Evolutionary conservation across 2,113 vertebrate species (phyloP), one percentile per base, ranked within the genome.

Genomic region (Oenanthe melanoleuca): DNA sequence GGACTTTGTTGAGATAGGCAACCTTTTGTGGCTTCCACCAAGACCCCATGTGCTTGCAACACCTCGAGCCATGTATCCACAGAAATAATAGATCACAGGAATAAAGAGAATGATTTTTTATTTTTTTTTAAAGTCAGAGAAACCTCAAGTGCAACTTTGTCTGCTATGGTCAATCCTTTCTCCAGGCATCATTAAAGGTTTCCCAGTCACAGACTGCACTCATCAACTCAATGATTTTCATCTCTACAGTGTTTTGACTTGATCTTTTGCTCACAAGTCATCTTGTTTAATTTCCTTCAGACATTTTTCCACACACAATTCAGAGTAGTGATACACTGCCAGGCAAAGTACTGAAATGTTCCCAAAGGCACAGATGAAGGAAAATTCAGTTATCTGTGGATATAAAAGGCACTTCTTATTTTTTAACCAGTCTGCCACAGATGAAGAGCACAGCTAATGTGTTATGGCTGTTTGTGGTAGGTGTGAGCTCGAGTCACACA

Each of bases 241-340:
- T 69, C 61, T 94, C 45, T 0, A 67, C 65, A 53, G 49, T 77
- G 70, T 95, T 97, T 94, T 96, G 93, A 95, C 77, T 69, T 86
- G 84, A 92, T 92, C 92, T 91, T 96, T 93, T 91, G 88, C 87
- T 80, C 64, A 55, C 50, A 93, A 93, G 74, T 91, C 74, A 93
- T 72, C 91, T 73, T 64, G 59, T 88, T 96, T 93, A 33, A 95
- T 89, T 74, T 81, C 55, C 67, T 93, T 89, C 91, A 94, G 83
- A 93, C 56, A 24, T 72, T 93, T 83, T 78, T 86, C 74, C 65
- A 73, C 80, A 84, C 72, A 79, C 52, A 2, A 84, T 80, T 96
- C 89, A 67, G 60, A 94, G 82, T 0, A 88, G 67, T 11, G 64
- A 90, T 77, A 88, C 66, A 81, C 79, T 86, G 85, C 93, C 93